Percentiles rank a stretch among this genome's conserved stretches.
phyloP scores from a whole-genome alignment of 2,797 vertebrate genomes.

The Leptatherina wallacei region DNA sequence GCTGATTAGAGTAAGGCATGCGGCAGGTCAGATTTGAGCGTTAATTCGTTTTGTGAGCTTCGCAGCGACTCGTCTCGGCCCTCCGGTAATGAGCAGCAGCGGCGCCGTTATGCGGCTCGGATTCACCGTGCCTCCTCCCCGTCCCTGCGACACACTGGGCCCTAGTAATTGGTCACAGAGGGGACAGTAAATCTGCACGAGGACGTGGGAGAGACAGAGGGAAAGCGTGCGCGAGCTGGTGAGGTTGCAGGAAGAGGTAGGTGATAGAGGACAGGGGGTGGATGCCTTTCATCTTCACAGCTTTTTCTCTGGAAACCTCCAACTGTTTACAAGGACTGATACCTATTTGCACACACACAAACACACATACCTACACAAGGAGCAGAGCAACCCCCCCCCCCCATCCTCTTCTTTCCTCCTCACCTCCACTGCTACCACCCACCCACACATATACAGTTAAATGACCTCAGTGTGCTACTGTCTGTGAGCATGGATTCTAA shows the following conservation, averaged over 20 bases:
- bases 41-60: constrained; percentile 72
- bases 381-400: neutral
- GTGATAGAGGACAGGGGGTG: constrained; percentile 70
- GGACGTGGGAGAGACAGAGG: constrained; percentile 67
- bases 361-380: constrained; percentile 34
- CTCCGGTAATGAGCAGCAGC: constrained; percentile 75
- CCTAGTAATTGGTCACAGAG: constrained; percentile 83
- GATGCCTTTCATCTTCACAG: constrained; percentile 80
- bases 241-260: constrained; percentile 62
- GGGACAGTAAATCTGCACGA: constrained; percentile 80
- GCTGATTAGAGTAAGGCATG: constrained; percentile 67
- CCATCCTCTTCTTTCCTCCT: neutral
- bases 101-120: constrained; percentile 59
- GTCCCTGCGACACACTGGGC: constrained; percentile 71
- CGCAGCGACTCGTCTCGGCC: constrained; percentile 59
- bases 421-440: constrained; percentile 55
- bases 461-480: constrained; percentile 75
- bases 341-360: constrained; percentile 62
- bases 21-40: constrained; percentile 49
- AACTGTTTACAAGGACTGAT: constrained; percentile 80
- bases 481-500: constrained; percentile 78
- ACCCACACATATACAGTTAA: constrained; percentile 76
- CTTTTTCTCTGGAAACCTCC: constrained; percentile 77
- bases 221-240: constrained; percentile 41
- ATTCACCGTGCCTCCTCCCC: constrained; percentile 66